Conservation (phyloP, 2,113 vertebrate species). For the Opisthocomus hoazin region DNA sequence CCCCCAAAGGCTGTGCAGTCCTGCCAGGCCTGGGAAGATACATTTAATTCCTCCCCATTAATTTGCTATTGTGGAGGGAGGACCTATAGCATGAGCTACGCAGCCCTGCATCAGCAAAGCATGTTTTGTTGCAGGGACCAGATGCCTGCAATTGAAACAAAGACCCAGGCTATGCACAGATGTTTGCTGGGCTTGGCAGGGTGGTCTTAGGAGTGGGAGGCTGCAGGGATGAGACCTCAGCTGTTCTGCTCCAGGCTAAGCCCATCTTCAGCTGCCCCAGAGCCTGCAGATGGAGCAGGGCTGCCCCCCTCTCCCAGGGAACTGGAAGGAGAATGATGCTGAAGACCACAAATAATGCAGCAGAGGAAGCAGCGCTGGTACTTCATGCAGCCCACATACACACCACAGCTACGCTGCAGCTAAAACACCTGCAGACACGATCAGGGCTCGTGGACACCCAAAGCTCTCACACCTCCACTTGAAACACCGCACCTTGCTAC, state of each 20-base stretch:
- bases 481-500: neutral
- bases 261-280: neutral
- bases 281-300: neutral
- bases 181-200: neutral
- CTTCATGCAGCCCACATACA: neutral
- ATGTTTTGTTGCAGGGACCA: neutral
- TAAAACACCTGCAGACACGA: fast-evolving
- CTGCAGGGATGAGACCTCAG: neutral
- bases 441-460: neutral
- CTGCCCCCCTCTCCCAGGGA: neutral
- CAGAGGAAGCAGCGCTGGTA: neutral
- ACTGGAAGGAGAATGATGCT: neutral
- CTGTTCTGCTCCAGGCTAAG: neutral
- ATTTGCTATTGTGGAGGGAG: neutral
- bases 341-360: neutral
- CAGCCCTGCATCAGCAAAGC: neutral
- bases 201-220: fast-evolving
- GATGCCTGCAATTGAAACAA: neutral
- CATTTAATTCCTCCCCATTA: neutral
- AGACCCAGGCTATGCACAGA: fast-evolving
- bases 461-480: neutral
- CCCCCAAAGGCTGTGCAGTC: neutral
- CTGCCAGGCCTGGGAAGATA: neutral
- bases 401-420: fast-evolving
- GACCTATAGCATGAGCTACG: fast-evolving